Evolutionary conservation across 1,140 invertebrate genomes (phyloP), one percentile per base, ranked within the genome.

Genomic region (Bombus affinis): DNA sequence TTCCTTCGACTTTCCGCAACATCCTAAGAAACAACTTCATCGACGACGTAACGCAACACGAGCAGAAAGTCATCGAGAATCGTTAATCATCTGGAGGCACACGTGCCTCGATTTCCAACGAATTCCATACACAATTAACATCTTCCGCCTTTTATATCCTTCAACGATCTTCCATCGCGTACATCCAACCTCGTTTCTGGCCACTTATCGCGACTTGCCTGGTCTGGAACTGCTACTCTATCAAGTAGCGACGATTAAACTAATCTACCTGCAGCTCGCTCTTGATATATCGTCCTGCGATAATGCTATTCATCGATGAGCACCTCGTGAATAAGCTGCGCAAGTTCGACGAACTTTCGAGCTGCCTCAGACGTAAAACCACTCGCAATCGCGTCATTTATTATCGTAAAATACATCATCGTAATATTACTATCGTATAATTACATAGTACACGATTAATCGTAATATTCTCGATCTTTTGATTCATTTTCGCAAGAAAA

Each of bases 161-260:
- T 15, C 32, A 1, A 75, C 32, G 44, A 53, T n/a, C 22, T 13
- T 59, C 3, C 47, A 44, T 73, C 42, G n/a, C 4, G 13, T 9
- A 42, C n/a, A 32, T 2, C 5, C 1, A 32, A 0, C 28, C 12
- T n/a, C 28, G 37, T 39, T 42, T 25, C 32, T 18, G 44, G 15
- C 57, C 32, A 62, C 73, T 66, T 71, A 62, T 70, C 18, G 47
- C 42, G 28, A 44, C 42, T 79, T 37, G 37, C 32, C 13, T 70
- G n/a, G 22, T 6, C 28, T 3, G 68, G 53, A 42, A 35, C 53
- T 13, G 8, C 5, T 10, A 62, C 83, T 53, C 47, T 84, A 84
- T 83, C 65, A 85, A 79, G 62, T 83, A 74, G 65, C 59, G 65
- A 65, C 80, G 65, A 85, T 88, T 87, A 88, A 88, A 87, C 65